phyloP scores from a whole-genome alignment of 2,113 vertebrate genomes.

The Gulo gulo region DNA sequence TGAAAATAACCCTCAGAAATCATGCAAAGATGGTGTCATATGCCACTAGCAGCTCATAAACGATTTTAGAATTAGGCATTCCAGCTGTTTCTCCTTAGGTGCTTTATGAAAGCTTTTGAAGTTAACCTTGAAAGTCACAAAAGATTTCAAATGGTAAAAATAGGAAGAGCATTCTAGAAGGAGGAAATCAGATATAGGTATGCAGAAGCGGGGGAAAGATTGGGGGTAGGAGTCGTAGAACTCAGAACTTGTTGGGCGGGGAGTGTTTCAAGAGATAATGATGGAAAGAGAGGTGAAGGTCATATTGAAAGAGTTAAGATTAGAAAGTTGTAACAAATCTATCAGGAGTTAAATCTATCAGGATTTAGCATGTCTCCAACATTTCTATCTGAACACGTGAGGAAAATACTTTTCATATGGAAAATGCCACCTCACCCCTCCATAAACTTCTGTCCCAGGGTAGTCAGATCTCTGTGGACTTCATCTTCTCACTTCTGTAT shows the following conservation, averaged over 20 bases:
- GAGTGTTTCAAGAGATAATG: neutral
- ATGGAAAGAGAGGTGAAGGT: neutral
- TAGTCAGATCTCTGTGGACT: neutral
- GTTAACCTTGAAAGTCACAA: slow-evolving; percentile 34
- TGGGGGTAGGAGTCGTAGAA: neutral
- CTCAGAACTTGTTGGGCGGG: neutral
- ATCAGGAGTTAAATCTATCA: neutral
- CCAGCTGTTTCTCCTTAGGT: slow-evolving; percentile 37
- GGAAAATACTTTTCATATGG: neutral
- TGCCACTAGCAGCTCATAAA: slow-evolving; percentile 28
- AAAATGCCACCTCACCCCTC: neutral
- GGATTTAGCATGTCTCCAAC: neutral
- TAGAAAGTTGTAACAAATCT: neutral
- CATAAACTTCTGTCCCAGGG: neutral
- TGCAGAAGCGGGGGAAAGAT: neutral
- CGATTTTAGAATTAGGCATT: slow-evolving; percentile 22
- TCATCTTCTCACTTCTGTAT: neutral
- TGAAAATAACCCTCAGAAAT: slow-evolving; percentile 22
- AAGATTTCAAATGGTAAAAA: slow-evolving; percentile 32
- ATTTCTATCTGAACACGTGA: neutral
- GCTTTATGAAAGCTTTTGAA: slow-evolving; percentile 42
- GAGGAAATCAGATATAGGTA: neutral
- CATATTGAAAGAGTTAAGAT: neutral
- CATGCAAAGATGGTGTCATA: neutral
- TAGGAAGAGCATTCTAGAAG: slow-evolving; percentile 28